Evolutionary conservation across 2,113 vertebrate species (phyloP).

Genomic region (Ginglymostoma cirratum): DNA sequence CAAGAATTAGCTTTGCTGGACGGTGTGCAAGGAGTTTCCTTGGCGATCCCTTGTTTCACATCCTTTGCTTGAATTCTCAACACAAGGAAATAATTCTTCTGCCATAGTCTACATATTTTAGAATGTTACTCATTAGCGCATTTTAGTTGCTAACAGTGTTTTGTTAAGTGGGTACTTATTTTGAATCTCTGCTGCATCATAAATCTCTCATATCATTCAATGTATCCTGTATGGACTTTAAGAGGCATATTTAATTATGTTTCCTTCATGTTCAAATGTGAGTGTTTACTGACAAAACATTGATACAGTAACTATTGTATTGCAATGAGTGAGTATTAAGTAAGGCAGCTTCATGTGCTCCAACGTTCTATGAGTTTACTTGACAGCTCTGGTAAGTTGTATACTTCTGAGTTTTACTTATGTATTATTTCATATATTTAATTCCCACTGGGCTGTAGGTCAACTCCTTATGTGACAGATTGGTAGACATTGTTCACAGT

Average conservation of each 20-base stretch:
- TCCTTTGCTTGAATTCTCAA: conserved; percentile 53
- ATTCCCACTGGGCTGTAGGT: neutral
- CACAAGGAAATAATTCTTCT: conserved; percentile 67
- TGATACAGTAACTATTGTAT: neutral
- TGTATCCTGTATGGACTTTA: conserved; percentile 30
- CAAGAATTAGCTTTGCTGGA: neutral
- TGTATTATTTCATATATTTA: neutral
- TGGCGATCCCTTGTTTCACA: conserved; percentile 51
- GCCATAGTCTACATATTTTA: conserved; percentile 58
- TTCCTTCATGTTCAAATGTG: neutral
- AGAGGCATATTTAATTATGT: conserved; percentile 18
- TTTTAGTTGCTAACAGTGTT: conserved; percentile 45
- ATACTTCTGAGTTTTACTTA: neutral
- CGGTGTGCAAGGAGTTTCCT: conserved; percentile 56
- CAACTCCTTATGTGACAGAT: neutral
- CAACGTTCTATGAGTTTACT: neutral
- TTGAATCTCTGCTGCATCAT: conserved; percentile 63
- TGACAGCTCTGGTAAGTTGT: neutral
- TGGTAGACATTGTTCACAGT: neutral
- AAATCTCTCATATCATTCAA: conserved; percentile 68
- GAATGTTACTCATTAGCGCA: conserved; percentile 70
- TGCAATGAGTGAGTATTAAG: neutral
- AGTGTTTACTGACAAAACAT: neutral
- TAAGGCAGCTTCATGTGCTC: neutral
- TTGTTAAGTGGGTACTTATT: conserved; percentile 59